Evolutionary conservation across 1,140 invertebrate species (phyloP).

Genomic region (Drosophila teissieri): DNA sequence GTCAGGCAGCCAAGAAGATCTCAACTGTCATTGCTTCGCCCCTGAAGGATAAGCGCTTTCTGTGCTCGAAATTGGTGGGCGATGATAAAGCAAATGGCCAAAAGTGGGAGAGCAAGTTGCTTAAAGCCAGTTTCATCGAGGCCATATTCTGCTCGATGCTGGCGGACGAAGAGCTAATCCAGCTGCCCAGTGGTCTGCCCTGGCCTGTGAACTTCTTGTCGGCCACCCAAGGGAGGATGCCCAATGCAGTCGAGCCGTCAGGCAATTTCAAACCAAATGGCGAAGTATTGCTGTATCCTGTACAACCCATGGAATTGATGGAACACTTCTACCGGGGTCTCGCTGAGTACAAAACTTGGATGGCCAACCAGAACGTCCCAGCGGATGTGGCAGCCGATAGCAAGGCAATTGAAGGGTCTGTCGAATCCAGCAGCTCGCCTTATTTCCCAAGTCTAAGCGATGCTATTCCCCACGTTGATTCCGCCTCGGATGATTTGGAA

Average conservation of each 20-base stretch:
- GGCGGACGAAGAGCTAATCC: not conserved
- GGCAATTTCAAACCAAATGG: not conserved
- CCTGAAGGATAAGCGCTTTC: not conserved
- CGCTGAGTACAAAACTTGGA: not conserved
- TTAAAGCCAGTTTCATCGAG: not conserved
- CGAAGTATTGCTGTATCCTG: not conserved
- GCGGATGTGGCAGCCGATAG: no score
- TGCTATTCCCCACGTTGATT: not conserved
- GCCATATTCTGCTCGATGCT: not conserved
- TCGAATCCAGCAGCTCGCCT: not conserved
- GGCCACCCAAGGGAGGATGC: no score
- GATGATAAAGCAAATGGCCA: not conserved
- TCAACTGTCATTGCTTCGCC: not conserved
- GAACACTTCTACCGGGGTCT: not conserved
- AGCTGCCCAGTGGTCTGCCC: not conserved
- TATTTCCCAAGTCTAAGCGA: not conserved
- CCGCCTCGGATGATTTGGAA: not conserved
- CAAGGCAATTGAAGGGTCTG: no score
- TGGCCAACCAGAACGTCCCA: not conserved
- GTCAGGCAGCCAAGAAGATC: not conserved
- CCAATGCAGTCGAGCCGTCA: no score
- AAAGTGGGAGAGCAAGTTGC: not conserved
- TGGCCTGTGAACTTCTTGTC: not conserved
- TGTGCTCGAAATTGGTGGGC: not conserved
- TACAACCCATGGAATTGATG: not conserved